Evolutionary conservation across 35 echinoderm and acorn worm genomes (phyloP).

Genomic region (Chiridota heheva): DNA sequence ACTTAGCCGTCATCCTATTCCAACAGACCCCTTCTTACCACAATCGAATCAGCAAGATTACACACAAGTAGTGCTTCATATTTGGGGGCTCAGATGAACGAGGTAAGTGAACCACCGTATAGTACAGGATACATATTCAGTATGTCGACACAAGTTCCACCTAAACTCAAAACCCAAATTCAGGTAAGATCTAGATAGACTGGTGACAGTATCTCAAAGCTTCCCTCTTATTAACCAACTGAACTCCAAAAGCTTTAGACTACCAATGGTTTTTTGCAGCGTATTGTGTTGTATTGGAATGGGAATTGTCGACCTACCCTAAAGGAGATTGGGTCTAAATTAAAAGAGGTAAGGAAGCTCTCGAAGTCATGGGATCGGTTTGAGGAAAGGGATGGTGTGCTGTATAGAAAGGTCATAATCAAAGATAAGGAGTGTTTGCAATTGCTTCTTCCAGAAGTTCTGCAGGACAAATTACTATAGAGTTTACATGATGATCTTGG

Average conservation of each 20-base stretch:
- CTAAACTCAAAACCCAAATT: too few species aligned
- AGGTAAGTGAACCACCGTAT: too few species aligned
- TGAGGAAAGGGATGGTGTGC: neutral
- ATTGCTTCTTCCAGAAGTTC: neutral
- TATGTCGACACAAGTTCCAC: too few species aligned
- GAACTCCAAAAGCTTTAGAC: constrained; percentile 5
- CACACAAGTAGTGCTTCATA: neutral
- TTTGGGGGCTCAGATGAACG: neutral
- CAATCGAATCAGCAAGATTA: neutral
- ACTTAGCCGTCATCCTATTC: neutral
- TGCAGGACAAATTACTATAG: too few species aligned
- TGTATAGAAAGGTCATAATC: neutral
- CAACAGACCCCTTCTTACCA: neutral
- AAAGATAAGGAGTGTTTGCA: neutral
- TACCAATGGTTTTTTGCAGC: neutral
- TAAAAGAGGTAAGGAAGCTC: neutral
- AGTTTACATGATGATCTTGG: constrained; percentile 63
- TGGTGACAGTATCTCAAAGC: neutral
- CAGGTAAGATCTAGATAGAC: neutral
- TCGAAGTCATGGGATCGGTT: constrained; percentile 4
- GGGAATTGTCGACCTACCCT: neutral
- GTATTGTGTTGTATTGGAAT: constrained; percentile 26
- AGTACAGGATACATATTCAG: too few species aligned
- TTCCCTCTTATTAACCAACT: neutral
- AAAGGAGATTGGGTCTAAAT: neutral